These are phyloP conservation scores for Hirudo medicinalis DNA, from an alignment of 1,140 invertebrate species.

Conservation along the genomic window DNA sequence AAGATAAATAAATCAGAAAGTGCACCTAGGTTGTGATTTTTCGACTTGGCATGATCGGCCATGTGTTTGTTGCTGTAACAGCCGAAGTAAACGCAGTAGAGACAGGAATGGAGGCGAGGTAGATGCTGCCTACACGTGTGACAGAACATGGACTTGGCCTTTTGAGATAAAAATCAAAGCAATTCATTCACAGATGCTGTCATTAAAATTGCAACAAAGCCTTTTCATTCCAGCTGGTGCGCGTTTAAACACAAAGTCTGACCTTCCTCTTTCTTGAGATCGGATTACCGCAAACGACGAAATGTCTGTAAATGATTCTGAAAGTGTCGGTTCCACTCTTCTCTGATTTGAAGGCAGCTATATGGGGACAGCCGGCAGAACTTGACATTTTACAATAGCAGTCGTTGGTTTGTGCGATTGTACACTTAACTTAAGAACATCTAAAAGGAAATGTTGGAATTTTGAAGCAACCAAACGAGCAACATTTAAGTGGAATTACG, in stretches of 20 bases:
- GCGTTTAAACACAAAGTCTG: slow-evolving; percentile 17
- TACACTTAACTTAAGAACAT: background rate
- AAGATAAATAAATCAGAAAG: slow-evolving; percentile 17
- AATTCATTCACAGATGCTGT: background rate
- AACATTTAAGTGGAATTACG: background rate
- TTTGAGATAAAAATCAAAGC: slow-evolving; percentile 25
- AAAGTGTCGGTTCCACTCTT: slow-evolving; percentile 57
- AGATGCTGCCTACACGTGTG: slow-evolving; percentile 60
- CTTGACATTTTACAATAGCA: background rate
- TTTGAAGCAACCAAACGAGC: background rate
- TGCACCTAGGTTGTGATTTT: slow-evolving; percentile 62
- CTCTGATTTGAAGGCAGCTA: slow-evolving; percentile 60
- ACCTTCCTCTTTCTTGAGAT: slow-evolving; percentile 60
- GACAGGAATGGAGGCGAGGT: slow-evolving; percentile 67
- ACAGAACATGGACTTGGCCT: slow-evolving; percentile 62
- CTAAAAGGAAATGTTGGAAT: background rate
- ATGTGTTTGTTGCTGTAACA: slow-evolving; percentile 68
- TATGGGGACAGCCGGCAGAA: slow-evolving; percentile 54
- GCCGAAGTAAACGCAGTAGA: slow-evolving; percentile 80
- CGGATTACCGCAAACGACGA: slow-evolving; percentile 55
- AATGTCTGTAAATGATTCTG: slow-evolving; percentile 60
- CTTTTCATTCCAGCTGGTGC: slow-evolving; percentile 19
- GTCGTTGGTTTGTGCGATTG: background rate
- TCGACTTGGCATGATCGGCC: slow-evolving; percentile 63
- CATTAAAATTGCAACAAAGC: background rate